These are phyloP conservation scores for Eonycteris spelaea DNA, from an alignment of 2,113 vertebrate species.

Conservation along the genomic window DNA sequence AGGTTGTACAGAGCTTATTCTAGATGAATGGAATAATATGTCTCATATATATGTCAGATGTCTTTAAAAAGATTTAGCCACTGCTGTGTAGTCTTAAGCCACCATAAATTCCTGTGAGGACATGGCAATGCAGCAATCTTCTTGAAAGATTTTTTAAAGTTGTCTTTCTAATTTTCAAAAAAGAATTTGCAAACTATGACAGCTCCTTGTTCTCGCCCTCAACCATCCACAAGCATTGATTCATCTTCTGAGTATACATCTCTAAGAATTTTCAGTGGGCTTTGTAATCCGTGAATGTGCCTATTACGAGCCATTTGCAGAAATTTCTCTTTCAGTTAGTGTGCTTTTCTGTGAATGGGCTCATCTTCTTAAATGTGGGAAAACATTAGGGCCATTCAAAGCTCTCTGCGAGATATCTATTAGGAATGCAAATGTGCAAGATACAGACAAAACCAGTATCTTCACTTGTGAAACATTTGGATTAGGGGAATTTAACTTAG, in stretches of 20 bases:
- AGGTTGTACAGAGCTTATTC: not conserved
- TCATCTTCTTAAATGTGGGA: constrained; percentile 65
- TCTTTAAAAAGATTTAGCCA: not conserved
- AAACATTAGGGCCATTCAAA: constrained; percentile 66
- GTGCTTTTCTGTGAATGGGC: constrained; percentile 60
- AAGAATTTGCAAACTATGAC: not conserved
- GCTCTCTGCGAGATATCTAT: constrained; percentile 24
- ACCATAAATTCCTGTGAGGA: not conserved
- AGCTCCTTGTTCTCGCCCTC: not conserved
- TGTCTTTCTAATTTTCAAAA: constrained; percentile 16
- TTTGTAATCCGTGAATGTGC: constrained; percentile 51
- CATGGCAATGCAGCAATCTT: not conserved
- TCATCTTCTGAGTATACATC: not conserved
- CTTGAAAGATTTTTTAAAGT: not conserved
- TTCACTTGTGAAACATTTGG: constrained; percentile 22
- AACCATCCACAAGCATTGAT: not conserved
- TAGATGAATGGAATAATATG: not conserved
- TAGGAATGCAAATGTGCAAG: constrained; percentile 62
- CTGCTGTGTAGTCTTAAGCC: not conserved
- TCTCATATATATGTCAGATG: not conserved
- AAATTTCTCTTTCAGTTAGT: constrained; percentile 54
- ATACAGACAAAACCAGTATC: constrained; percentile 36
- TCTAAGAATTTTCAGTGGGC: not conserved
- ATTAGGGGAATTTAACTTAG: not conserved
- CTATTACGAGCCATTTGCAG: constrained; percentile 39